Percentiles rank a stretch among this genome's conserved stretches.
Conservation (phyloP, 2,888 invertebrate species). For the Ellobium chinense region DNA sequence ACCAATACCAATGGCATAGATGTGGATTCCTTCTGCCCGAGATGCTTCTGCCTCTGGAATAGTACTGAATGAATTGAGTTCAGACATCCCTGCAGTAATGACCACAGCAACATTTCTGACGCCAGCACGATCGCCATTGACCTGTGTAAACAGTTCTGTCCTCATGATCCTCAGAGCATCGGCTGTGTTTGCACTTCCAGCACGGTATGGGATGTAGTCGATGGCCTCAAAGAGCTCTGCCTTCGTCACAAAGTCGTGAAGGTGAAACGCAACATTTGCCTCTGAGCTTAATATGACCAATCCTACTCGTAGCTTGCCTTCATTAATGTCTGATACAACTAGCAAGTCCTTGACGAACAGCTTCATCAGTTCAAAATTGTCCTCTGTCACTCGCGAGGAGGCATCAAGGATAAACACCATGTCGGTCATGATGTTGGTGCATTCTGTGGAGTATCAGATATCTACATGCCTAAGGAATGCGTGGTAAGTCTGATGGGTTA, state of each 20-base stretch:
- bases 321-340: conserved; percentile 56
- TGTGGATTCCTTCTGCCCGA: conserved; percentile 54
- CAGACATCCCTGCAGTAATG: conserved; percentile 72
- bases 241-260: conserved; percentile 58
- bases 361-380: conserved; percentile 57
- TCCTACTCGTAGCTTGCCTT: conserved; percentile 58
- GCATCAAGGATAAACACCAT: conserved; percentile 68
- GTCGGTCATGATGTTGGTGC: conserved; percentile 55
- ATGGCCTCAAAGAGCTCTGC: conserved; percentile 59
- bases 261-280: conserved; percentile 64
- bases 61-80: conserved; percentile 66
- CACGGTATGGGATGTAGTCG: conserved; percentile 56
- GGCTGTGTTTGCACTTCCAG: conserved; percentile 64
- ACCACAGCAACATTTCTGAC: conserved; percentile 66
- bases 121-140: conserved; percentile 64
- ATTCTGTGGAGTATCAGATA: conserved; percentile 24
- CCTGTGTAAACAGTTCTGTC: conserved; percentile 50
- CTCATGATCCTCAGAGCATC: conserved; percentile 58
- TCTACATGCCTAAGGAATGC: too few relatives aligned
- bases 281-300: conserved; percentile 56
- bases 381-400: conserved; percentile 62
- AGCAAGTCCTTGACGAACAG: conserved; percentile 58
- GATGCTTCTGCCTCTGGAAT: conserved; percentile 63
- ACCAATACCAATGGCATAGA: conserved; percentile 61
- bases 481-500: too few relatives aligned